A percentile compares a stretch with the other conserved stretches of the same genome.
These are phyloP conservation scores for Erebia aethiops DNA, from an alignment of 2,888 invertebrate genomes.

Conservation along the genomic window DNA sequence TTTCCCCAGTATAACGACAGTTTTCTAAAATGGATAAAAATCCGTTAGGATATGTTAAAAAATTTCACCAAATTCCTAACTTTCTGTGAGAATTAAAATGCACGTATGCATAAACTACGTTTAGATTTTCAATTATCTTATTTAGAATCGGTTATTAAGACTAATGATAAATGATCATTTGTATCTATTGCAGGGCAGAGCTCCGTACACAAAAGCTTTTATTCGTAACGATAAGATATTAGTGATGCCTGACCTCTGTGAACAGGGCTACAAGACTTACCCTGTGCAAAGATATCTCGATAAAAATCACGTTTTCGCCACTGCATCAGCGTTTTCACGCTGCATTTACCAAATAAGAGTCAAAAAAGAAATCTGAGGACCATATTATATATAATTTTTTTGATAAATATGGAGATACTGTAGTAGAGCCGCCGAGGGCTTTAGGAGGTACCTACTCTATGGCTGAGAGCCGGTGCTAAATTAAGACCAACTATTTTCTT, in stretches of 20 bases:
- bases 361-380: conserved; percentile 43
- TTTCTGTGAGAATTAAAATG: too few relatives aligned
- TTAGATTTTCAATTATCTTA: too few relatives aligned
- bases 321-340: conserved; percentile 63
- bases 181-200: conserved; percentile 48
- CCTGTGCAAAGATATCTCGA: conserved; percentile 52
- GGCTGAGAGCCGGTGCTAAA: conserved; percentile 60
- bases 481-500: conserved; percentile 56
- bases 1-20: too few relatives aligned
- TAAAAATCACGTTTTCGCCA: conserved; percentile 52
- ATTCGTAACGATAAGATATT: conserved; percentile 58
- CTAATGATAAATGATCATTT: background rate
- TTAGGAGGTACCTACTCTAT: conserved; percentile 59
- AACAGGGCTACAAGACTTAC: conserved; percentile 53
- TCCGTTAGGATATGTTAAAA: too few relatives aligned
- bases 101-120: too few relatives aligned
- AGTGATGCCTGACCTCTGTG: conserved; percentile 66
- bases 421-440: conserved; percentile 50
- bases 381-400: conserved; percentile 49
- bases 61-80: too few relatives aligned
- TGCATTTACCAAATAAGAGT: conserved; percentile 59
- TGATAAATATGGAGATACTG: conserved; percentile 49
- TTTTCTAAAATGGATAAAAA: too few relatives aligned
- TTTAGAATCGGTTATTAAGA: too few relatives aligned
- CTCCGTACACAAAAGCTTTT: conserved; percentile 56